Evolutionary conservation across 2,797 vertebrate genomes (phyloP), one percentile per base, ranked within the genome.

Genomic region (Pipistrellus kuhlii): DNA sequence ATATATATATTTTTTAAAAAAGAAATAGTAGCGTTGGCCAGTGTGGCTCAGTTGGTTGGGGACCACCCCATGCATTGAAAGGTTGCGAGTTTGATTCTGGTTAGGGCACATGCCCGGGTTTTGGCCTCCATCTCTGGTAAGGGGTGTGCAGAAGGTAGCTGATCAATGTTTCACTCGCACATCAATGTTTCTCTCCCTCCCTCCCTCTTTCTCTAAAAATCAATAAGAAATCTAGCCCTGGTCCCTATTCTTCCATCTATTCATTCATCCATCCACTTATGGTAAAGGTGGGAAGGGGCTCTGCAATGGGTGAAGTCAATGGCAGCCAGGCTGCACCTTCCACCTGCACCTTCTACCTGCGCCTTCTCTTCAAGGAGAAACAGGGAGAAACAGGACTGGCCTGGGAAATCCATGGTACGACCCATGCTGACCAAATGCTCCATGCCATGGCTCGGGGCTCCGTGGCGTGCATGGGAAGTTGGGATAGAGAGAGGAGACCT

Each of bases 401-500:
- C 38, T 35, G 21, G 27, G 57, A 85, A 41, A 57, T 8, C 17
- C 48, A 51, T 13, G n/a, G 2, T 0, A 1, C 2, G 44, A 38
- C 21, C 32, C 32, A 72, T 3, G 0, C 2, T 6, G 78, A 53
- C 20, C 1, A 0, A 32, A 6, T 0, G 6, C 20, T 53, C 59
- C 5, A 55, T 4, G 11, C 41, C 1, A 0, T 30, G 51, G 30
- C 21, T 46, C 3, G 57, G 57, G 25, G 57, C 11, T 59, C 25
- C 17, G 6, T 18, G 38, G 57, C 41, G 10, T 5, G 41, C 0
- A 0, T 1, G 13, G 38, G 17, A 4, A 0, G 21, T 9, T 2
- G 17, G 41, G 18, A 2, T 0, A 1, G 32, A 48, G n/a, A 6
- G 57, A 66, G 48, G 8, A 77, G 21, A 35, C 13, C 4, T 35